Base-by-base conservation (phyloP, 2,797 vertebrate genomes). In the Alfaro cultratus region DNA sequence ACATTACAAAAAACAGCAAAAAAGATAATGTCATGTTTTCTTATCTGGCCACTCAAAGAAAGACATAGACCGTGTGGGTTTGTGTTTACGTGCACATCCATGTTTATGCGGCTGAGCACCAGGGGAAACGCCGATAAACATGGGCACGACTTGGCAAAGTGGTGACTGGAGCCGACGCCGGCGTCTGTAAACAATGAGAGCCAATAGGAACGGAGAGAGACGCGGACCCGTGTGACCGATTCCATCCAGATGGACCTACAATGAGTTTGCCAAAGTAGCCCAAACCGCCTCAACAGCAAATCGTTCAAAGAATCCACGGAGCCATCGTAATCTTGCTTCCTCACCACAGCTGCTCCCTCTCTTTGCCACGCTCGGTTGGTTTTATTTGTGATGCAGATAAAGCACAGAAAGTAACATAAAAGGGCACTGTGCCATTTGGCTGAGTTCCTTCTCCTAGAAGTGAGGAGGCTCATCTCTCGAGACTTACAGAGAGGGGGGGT, bases 401-500 rank as follows among this genome's bases (percentile, higher is more conserved):
- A 91, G 82, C 80, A 74, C 68, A 77, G 86, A 85, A 88, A 85
- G 76, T 82, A 85, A 83, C 88, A 91, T 84, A 64, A 92, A 88
- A 90, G 80, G 91, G 90, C 89, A 85, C 43, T 9, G 76, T 89
- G 92, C 92, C 93, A 93, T 92, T 93, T 93, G 92, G 91, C 90
- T 85, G 84, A 64, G 83, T 53, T 85, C 72, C 82, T 85, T 85
- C 73, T 85, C 90, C 87, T 74, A 53, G 80, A 89, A 83, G 81
- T 46, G 29, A 85, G 79, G 49, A 75, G 80, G 79, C 74, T 85
- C 87, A 80, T 90, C 90, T 88, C 91, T 31, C 68, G 86, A 86
- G 88, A 88, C 81, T 71, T 31, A 0, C 36, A 51, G 39, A 75
- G 83, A 82, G 73, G 5, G 75, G 0, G 41, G 53, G 4, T 15